Base-by-base conservation (phyloP, 1,140 invertebrate genomes). In the Dendroctonus ponderosae region DNA sequence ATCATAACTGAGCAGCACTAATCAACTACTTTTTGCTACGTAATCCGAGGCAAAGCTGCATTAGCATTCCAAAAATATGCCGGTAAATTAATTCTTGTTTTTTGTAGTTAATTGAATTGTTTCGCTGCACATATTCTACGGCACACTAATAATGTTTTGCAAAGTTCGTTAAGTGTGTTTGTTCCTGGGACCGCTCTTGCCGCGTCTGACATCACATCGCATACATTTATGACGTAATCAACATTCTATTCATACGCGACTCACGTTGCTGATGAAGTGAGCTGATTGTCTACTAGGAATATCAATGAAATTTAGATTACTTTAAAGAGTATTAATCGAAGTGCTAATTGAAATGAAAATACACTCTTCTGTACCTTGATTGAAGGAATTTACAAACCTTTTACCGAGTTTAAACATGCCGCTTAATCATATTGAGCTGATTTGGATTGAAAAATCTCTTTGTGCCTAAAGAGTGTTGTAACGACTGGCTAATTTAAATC, bases 161-260 rank as follows among this genome's bases (percentile, higher is more conserved):
- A 46, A 65, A 66, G 64, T 66, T 66, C 64, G 53, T 66, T 66
- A 66, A 51, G 64, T 66, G 64, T 66, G 64, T 66, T 66, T 66
- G 64, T 66, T 66, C 42, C 57, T 60, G 48, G 44, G 50, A 61
- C 52, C 62, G 42, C 44, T 50, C 26, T 56, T 65, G 42, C 40
- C 42, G 54, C 54, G 56, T 66, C 57, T 60, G 64, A 66, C 57
- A 59, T 66, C 56, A 66, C 64, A 51, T 52, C 57, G 46, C 57
- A 57, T 60, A 60, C 64, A 66, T 66, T 66, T 60, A 66, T 66
- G 64, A 66, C 64, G 57, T 66, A 66, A 66, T 66, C 64, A 66
- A 15, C 26, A 52, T 51, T 66, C 64, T 66, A 66, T 66, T 66
- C 56, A 66, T 15, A 57, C 60, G 15, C n/a, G n/a, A 40, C 37